A percentile compares a stretch with the other conserved stretches of the same genome.
Evolutionary conservation across 2,888 invertebrate species (phyloP).

Genomic region (Athalia circularis): DNA sequence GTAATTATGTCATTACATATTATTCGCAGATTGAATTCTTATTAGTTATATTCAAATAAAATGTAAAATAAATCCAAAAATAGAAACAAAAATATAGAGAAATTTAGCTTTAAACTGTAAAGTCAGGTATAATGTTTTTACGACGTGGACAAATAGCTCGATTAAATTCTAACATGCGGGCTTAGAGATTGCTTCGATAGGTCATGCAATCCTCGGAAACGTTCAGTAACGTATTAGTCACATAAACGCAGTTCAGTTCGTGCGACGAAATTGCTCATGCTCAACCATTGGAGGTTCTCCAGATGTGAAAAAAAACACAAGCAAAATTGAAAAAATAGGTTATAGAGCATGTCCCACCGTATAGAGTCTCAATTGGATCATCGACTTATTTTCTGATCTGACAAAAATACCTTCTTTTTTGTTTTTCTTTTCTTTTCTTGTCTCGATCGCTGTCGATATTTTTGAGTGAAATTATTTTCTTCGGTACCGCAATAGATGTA

Average conservation of each 20-base stretch:
- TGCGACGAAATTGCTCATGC: background rate
- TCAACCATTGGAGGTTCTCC: too few relatives aligned
- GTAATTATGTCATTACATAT: too few relatives aligned
- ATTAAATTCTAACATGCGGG: constrained; percentile 32
- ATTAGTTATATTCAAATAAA: background rate
- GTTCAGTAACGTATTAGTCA: background rate
- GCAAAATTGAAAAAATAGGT: too few relatives aligned
- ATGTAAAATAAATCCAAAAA: background rate
- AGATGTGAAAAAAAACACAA: too few relatives aligned
- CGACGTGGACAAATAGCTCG: constrained; percentile 34
- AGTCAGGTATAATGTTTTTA: constrained; percentile 1
- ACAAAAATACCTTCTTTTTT: background rate
- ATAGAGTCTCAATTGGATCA: too few relatives aligned
- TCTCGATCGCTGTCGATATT: background rate
- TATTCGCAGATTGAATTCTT: too few relatives aligned
- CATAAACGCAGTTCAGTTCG: too few relatives aligned
- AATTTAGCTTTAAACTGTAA: constrained; percentile 13
- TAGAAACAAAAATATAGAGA: background rate
- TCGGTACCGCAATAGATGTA: too few relatives aligned
- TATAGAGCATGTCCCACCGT: too few relatives aligned
- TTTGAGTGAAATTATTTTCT: too few relatives aligned
- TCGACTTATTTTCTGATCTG: background rate
- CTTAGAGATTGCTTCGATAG: constrained; percentile 5
- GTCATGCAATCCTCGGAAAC: constrained; percentile 8
- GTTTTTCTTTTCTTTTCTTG: background rate